These are phyloP conservation scores for Rhinogobius similis DNA, from an alignment of 2,113 vertebrate species.

Conservation along the genomic window DNA sequence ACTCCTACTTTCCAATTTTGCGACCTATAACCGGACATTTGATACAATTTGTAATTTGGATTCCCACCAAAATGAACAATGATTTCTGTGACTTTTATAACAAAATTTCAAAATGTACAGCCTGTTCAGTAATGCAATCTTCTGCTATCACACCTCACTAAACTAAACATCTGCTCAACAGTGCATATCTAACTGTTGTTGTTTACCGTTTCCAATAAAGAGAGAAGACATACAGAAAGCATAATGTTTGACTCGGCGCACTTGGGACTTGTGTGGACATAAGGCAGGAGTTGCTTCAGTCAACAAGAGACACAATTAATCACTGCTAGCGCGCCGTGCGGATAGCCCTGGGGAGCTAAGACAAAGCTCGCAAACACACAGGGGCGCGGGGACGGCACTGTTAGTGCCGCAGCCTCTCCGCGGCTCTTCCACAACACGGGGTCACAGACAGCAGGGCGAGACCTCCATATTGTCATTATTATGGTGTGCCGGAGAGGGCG, in stretches of 20 bases:
- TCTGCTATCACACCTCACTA: background rate
- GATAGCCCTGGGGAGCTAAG: conserved; percentile 29
- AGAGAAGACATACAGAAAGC: conserved; percentile 12
- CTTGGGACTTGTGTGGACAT: conserved; percentile 13
- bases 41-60: too few relatives aligned
- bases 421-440: conserved; percentile 24
- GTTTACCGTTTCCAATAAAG: conserved; percentile 5
- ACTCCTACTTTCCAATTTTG: too few relatives aligned
- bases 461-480: conserved; percentile 54
- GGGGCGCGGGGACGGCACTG: conserved; percentile 33
- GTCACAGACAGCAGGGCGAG: conserved; percentile 46
- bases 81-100: too few relatives aligned
- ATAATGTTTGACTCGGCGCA: conserved; percentile 2
- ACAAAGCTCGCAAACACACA: conserved; percentile 37
- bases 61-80: too few relatives aligned
- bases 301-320: conserved; percentile 55
- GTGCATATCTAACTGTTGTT: background rate
- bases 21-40: too few relatives aligned
- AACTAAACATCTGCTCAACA: too few relatives aligned
- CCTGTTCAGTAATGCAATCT: background rate
- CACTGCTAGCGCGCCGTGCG: conserved; percentile 41
- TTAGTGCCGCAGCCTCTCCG: conserved; percentile 29
- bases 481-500: conserved; percentile 42
- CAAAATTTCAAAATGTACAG: background rate
- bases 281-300: conserved; percentile 40